These are phyloP conservation scores for Phylloscopus trochiloides DNA, from an alignment of 2,113 vertebrate genomes.

Conservation along the genomic window DNA sequence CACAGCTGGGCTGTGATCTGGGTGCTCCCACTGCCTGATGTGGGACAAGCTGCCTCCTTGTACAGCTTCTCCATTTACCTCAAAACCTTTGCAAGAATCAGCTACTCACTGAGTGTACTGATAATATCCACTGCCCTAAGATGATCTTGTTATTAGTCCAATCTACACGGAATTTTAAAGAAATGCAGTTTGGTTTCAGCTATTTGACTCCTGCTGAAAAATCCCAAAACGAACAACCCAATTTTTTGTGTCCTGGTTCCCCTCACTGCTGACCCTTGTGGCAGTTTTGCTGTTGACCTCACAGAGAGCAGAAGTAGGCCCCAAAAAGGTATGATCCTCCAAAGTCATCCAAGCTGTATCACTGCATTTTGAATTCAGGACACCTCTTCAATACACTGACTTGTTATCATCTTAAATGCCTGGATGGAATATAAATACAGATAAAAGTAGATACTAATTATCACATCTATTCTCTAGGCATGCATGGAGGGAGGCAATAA, in stretches of 20 bases:
- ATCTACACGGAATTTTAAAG: neutral
- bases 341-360: neutral
- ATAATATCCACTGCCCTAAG: neutral
- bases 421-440: slow-evolving; percentile 49
- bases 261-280: neutral
- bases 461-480: slow-evolving; percentile 56
- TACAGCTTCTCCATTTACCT: neutral
- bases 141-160: neutral
- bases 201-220: neutral
- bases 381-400: neutral
- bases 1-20: neutral
- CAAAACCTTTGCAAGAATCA: neutral
- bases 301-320: neutral
- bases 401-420: slow-evolving; percentile 42
- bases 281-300: neutral
- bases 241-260: neutral
- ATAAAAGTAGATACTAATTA: slow-evolving; percentile 67
- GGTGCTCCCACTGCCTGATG: neutral
- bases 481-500: slow-evolving; percentile 30
- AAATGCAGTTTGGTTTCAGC: neutral
- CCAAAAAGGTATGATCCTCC: neutral
- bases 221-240: neutral
- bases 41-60: neutral
- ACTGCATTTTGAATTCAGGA: slow-evolving; percentile 22
- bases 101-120: neutral